Conservation (phyloP, 2,888 invertebrate species). For the Dynastes grantii region DNA sequence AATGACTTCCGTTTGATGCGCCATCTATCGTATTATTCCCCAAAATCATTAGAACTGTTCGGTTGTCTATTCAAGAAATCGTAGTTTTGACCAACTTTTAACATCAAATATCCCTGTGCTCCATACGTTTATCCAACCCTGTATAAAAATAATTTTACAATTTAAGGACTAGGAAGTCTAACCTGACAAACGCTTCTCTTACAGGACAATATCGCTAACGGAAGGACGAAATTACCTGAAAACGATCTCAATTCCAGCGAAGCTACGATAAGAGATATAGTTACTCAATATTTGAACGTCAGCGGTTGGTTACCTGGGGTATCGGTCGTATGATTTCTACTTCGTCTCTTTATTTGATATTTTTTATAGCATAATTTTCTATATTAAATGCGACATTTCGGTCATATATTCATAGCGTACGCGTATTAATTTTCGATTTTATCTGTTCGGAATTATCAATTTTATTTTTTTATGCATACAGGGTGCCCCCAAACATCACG, state of each 20-base stretch:
- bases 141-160: no score
- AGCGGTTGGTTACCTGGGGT: slow-evolving; percentile 67
- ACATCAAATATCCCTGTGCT: no score
- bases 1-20: no score
- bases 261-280: slow-evolving; percentile 63
- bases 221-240: slow-evolving; percentile 59
- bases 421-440: background rate
- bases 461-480: background rate
- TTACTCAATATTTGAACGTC: slow-evolving; percentile 65
- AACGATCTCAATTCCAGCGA: slow-evolving; percentile 59
- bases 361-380: slow-evolving; percentile 30
- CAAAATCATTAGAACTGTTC: no score
- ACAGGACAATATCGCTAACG: slow-evolving; percentile 65
- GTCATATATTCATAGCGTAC: background rate
- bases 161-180: no score
- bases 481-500: background rate
- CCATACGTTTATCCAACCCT: no score
- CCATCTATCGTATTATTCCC: no score
- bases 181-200: slow-evolving; percentile 51
- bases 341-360: slow-evolving; percentile 7
- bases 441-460: background rate
- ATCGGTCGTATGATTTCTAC: slow-evolving; percentile 57
- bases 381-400: background rate
- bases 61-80: no score
- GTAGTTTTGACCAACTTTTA: no score